phyloP scores from a whole-genome alignment of 2,888 invertebrate genomes.

The Cerceris rybyensis region DNA sequence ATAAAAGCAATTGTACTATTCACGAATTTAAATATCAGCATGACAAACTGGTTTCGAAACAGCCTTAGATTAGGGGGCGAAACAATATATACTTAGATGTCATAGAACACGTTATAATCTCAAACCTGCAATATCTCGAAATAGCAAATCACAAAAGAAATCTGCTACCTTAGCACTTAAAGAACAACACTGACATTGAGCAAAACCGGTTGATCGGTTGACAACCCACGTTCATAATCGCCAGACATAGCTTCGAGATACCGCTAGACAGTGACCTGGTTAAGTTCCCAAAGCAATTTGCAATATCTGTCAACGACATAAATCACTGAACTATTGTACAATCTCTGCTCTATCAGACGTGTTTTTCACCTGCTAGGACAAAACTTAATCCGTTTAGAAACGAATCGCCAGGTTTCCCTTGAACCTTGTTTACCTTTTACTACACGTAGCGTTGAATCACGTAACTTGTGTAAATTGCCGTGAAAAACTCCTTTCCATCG shows the following conservation, averaged over 20 bases:
- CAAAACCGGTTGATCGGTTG: constrained; percentile 66
- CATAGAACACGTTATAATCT: too few species aligned
- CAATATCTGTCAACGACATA: constrained; percentile 7
- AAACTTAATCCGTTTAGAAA: background rate
- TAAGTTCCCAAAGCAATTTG: constrained; percentile 20
- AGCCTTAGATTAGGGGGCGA: too few species aligned
- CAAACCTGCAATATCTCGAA: background rate
- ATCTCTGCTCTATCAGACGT: background rate
- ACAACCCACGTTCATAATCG: constrained; percentile 49
- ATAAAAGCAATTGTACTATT: too few species aligned
- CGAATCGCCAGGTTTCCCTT: constrained; percentile 9
- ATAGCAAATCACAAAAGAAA: constrained; percentile 1
- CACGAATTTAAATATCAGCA: background rate
- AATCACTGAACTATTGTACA: constrained; percentile 9
- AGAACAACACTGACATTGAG: constrained; percentile 20
- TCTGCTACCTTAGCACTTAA: background rate
- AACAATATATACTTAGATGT: too few species aligned
- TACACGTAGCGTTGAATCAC: too few species aligned
- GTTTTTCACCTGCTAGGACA: constrained; percentile 7
- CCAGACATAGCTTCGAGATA: constrained; percentile 13
- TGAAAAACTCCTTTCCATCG: too few species aligned
- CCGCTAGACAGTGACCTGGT: constrained; percentile 16
- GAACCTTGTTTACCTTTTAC: too few species aligned
- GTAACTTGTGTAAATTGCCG: too few species aligned
- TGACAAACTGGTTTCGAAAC: background rate